A percentile compares a stretch with the other conserved stretches of the same genome.
These are phyloP conservation scores for Abscondita cerata DNA, from an alignment of 2,888 invertebrate genomes.

Conservation along the genomic window DNA sequence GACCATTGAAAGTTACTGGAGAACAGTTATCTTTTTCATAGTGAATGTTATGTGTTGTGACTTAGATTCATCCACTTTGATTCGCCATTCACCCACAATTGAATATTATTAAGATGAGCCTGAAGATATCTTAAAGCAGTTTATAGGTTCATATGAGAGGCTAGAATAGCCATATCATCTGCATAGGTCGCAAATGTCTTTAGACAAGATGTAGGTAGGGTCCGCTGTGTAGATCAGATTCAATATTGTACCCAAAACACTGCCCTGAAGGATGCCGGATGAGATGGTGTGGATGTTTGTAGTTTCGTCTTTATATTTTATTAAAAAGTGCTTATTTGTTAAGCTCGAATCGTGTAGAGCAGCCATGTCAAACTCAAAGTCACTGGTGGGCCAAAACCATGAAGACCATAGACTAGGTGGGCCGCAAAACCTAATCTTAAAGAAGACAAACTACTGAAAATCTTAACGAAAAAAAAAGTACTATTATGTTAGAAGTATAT, in stretches of 20 bases:
- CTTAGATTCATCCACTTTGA: background rate
- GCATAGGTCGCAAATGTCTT: background rate
- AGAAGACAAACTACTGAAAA: too few species aligned
- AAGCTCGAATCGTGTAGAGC: background rate
- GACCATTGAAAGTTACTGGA: too few species aligned
- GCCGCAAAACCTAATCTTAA: too few species aligned
- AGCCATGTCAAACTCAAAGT: too few species aligned
- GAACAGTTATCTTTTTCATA: background rate
- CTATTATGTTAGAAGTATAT: too few species aligned
- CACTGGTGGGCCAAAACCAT: too few species aligned
- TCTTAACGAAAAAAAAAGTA: too few species aligned
- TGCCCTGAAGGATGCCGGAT: background rate
- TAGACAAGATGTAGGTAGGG: background rate
- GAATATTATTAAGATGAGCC: background rate
- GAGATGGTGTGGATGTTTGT: background rate
- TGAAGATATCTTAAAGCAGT: background rate
- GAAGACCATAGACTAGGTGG: too few species aligned
- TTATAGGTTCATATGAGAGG: background rate
- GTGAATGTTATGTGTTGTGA: background rate
- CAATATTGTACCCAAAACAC: background rate
- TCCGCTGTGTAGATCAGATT: background rate
- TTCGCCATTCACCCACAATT: background rate
- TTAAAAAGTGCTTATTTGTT: background rate
- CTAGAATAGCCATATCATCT: background rate
- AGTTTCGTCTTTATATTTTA: background rate